Evolutionary conservation across 1,140 invertebrate species (phyloP), one percentile per base, ranked within the genome.

Genomic region (Drosophila repletoides): DNA sequence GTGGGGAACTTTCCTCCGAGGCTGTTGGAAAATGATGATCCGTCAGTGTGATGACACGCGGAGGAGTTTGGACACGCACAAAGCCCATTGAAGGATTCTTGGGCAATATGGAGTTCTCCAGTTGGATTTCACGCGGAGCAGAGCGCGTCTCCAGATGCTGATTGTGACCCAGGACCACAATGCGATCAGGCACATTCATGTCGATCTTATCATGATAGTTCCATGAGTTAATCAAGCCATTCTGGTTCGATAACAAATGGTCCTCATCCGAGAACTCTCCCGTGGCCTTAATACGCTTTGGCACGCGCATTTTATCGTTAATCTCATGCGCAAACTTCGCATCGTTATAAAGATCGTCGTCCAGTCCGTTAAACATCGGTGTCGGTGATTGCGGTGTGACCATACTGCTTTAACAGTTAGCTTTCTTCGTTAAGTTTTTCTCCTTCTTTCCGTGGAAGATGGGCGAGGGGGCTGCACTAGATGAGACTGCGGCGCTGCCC

Each of bases 161-260:
- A 77, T 97, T 95, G 89, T 96, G 94, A 10, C 95, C 96, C 72
- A 94, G 92, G 46, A 97, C 95, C 65, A 97, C 91, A 90, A 98
- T 97, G 81, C 96, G 92, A 72, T 97, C 96, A n/a, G 96, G 96
- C 21, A 98, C 96, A 86, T 94, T 94, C 96, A 97, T 98, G 66
- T 95, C 93, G 89, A 95, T 93, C 91, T 95, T 95, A 68, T 96
- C 94, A 53, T 89, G 88, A 76, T 93, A 93, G 76, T 93, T 93
- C 94, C 94, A 95, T 22, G 90, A 91, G 53, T 92, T 91, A 21
- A 91, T 91, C 6, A 92, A 43, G 12, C 93, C 92, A 90, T 94
- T 94, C 24, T 91, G 92, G 43, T 90, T 88, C 21, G 87, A 76
- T 58, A 92, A 74, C 53, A 92, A 61, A 63, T 92, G 91, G 24